Evolutionary conservation across 2,888 invertebrate genomes (phyloP).

Genomic region (Acleris sparsana): DNA sequence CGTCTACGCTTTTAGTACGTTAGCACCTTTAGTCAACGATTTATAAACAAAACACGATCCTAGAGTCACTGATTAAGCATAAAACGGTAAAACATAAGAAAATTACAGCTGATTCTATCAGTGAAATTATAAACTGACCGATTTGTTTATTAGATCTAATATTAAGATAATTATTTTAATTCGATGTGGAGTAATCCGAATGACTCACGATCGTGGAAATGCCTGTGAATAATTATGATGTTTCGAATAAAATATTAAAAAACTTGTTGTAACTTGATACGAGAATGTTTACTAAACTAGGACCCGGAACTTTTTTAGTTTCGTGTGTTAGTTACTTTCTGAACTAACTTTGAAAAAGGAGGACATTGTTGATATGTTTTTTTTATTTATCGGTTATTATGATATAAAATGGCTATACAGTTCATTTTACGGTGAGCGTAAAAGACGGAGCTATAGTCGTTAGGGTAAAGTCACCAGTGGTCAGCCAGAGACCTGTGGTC

Average conservation of each 20-base stretch:
- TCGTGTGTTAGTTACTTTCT: too few species aligned
- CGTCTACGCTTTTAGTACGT: too few species aligned
- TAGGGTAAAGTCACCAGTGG: too few species aligned
- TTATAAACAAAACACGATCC: slow-evolving; percentile 23
- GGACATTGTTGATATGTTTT: too few species aligned
- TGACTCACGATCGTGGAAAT: slow-evolving; percentile 32
- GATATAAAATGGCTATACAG: too few species aligned
- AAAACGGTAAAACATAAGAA: slow-evolving; percentile 29
- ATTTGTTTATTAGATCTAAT: slow-evolving; percentile 34
- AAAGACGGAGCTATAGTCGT: too few species aligned
- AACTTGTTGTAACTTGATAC: slow-evolving; percentile 39
- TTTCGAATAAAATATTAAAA: slow-evolving; percentile 38
- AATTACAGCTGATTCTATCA: slow-evolving; percentile 30
- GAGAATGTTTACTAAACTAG: slow-evolving; percentile 1
- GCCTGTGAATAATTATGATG: slow-evolving; percentile 37
- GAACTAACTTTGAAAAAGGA: too few species aligned
- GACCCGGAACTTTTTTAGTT: background rate
- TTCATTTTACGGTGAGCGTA: too few species aligned
- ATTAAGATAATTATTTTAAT: slow-evolving; percentile 32
- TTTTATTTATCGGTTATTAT: too few species aligned
- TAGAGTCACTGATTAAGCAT: slow-evolving; percentile 26
- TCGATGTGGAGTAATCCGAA: slow-evolving; percentile 33
- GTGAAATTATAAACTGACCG: slow-evolving; percentile 26
- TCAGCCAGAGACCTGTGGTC: too few species aligned
- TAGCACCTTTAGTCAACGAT: slow-evolving; percentile 14